A percentile compares a stretch with the other conserved stretches of the same genome.
Evolutionary conservation across 2,797 vertebrate species (phyloP).

Genomic region (Rhyacichthys aspro): DNA sequence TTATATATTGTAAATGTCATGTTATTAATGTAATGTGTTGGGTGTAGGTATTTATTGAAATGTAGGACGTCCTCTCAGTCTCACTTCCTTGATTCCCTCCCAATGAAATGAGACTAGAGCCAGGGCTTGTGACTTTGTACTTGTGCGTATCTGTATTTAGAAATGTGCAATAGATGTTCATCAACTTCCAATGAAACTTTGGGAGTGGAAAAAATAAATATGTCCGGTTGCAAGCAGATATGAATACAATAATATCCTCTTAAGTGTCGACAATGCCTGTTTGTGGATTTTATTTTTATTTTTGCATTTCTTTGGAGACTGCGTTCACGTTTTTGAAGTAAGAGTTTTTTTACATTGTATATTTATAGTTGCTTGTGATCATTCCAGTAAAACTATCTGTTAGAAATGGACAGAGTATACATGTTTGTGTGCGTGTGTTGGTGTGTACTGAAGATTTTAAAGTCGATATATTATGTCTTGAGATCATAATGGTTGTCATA

Average conservation of each 20-base stretch:
- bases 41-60: constrained; percentile 82
- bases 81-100: constrained; percentile 87
- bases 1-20: constrained; percentile 87
- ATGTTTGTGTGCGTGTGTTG: constrained; percentile 77
- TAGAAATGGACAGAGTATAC: constrained; percentile 80
- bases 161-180: constrained; percentile 83
- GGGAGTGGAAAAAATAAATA: constrained; percentile 75
- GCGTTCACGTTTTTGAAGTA: constrained; percentile 80
- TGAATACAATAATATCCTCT: constrained; percentile 81
- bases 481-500: constrained; percentile 83
- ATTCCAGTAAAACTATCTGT: constrained; percentile 83
- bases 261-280: constrained; percentile 84
- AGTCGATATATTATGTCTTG: constrained; percentile 83
- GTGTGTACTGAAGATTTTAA: constrained; percentile 81
- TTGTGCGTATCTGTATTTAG: constrained; percentile 83
- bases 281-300: constrained; percentile 71
- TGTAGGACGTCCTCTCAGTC: constrained; percentile 72
- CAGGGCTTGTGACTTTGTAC: constrained; percentile 80
- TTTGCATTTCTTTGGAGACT: constrained; percentile 75
- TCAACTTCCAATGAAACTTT: constrained; percentile 80
- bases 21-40: constrained; percentile 89
- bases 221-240: constrained; percentile 78
- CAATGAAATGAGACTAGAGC: constrained; percentile 83
- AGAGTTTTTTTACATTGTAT: constrained; percentile 87
- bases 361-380: constrained; percentile 87